phyloP scores from a whole-genome alignment of 2,888 invertebrate genomes.

The Pyrochroa serraticornis region DNA sequence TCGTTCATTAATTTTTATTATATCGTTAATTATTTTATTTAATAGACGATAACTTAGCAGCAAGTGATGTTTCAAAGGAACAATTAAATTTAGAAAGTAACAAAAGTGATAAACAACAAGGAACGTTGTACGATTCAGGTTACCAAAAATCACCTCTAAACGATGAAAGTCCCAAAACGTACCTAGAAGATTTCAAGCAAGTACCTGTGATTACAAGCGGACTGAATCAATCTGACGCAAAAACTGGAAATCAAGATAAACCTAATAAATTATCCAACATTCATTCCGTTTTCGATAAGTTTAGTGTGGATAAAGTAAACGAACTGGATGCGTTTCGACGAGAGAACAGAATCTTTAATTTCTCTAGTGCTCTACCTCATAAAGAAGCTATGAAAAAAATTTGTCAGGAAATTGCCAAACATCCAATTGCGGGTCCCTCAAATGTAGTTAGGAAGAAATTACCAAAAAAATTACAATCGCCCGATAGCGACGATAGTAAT shows the following conservation, averaged over 20 bases:
- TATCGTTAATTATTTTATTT: neutral
- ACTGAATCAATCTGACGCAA: slow-evolving; percentile 34
- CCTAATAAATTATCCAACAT: slow-evolving; percentile 18
- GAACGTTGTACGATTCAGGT: slow-evolving; percentile 46
- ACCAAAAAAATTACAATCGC: slow-evolving; percentile 32
- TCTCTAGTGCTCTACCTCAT: slow-evolving; percentile 18
- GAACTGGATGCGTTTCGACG: slow-evolving; percentile 42
- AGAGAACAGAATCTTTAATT: slow-evolving; percentile 16
- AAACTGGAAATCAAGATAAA: neutral
- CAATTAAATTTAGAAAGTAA: slow-evolving; percentile 14
- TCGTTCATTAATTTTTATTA: neutral
- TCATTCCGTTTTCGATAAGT: slow-evolving; percentile 20
- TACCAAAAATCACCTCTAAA: slow-evolving; percentile 47
- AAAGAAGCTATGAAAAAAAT: slow-evolving; percentile 21
- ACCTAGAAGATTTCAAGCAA: neutral
- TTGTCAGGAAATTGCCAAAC: slow-evolving; percentile 22
- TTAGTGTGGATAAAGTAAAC: slow-evolving; percentile 39
- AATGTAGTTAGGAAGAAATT: slow-evolving; percentile 35
- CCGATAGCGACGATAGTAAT: slow-evolving; percentile 38
- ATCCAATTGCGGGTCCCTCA: slow-evolving; percentile 40
- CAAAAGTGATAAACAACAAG: slow-evolving; percentile 26
- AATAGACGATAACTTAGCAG: neutral
- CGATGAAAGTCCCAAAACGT: slow-evolving; percentile 29
- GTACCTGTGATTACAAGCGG: neutral
- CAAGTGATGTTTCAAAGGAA: neutral